These are phyloP conservation scores for Cylas formicarius DNA, from an alignment of 1,140 invertebrate species.

Conservation along the genomic window DNA sequence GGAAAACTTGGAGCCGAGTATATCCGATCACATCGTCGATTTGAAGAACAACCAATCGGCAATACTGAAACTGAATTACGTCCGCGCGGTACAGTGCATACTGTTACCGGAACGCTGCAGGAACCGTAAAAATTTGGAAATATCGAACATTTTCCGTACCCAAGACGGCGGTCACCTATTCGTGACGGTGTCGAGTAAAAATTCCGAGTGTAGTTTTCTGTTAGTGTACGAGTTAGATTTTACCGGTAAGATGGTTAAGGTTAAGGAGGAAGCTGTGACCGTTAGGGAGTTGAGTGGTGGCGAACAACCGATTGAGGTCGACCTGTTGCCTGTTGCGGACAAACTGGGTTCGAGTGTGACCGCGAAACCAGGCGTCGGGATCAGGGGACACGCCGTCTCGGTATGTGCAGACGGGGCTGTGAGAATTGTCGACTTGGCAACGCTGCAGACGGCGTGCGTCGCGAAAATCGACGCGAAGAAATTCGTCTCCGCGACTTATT, in stretches of 20 bases:
- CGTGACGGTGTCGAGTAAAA: constrained; percentile 48
- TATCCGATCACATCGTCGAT: constrained; percentile 40
- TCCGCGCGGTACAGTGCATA: constrained; percentile 47
- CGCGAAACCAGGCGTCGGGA: constrained; percentile 25
- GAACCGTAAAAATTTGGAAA: constrained; percentile 44
- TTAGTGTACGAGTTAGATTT: constrained; percentile 55
- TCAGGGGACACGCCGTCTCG: constrained; percentile 45
- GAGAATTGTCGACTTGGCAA: constrained; percentile 57
- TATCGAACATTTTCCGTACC: constrained; percentile 55
- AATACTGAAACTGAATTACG: constrained; percentile 39
- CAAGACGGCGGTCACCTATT: constrained; percentile 58
- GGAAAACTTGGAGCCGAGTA: constrained; percentile 28
- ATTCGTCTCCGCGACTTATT: constrained; percentile 69
- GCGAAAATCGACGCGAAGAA: constrained; percentile 58
- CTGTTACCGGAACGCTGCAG: constrained; percentile 44
- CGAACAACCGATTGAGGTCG: constrained; percentile 60
- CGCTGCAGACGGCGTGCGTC: constrained; percentile 55
- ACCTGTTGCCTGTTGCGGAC: constrained; percentile 54
- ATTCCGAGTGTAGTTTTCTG: constrained; percentile 39
- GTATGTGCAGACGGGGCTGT: constrained; percentile 64
- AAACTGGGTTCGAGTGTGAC: constrained; percentile 34
- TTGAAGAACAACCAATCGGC: constrained; percentile 32
- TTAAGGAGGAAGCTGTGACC: constrained; percentile 54
- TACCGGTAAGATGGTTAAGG: constrained; percentile 47
- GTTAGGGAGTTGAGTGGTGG: constrained; percentile 54